Evolutionary conservation across 2,113 vertebrate species (phyloP), one percentile per base, ranked within the genome.

Genomic region (Siniperca chuatsi): DNA sequence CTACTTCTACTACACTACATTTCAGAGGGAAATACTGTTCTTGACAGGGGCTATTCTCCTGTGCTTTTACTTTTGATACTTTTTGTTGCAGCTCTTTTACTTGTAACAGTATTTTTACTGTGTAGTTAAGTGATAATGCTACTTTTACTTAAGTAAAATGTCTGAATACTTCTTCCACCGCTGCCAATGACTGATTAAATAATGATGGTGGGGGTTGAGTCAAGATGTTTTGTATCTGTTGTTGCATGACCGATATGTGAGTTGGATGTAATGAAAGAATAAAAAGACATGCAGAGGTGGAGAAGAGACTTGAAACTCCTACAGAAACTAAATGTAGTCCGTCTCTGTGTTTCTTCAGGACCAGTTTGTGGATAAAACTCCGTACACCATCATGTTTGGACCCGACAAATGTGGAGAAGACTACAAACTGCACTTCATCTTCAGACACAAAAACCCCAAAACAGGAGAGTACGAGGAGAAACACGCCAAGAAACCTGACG

Each of bases 361-460:
- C 79, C 96, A 98, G 33, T 99, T 99, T 90, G 96, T 97, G 74
- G 98, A 99, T 93, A 99, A 97, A 93, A 99, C 98, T 20, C 95
- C 97, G 0, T 99, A 99, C 90, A 99, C 98, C 2, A 99, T 99
- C 92, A 99, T 99, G 98, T 99, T 99, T 78, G 98, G 98, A 44
- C 98, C 98, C 1, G 98, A 99, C 92, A 99, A 99, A 86, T 99
- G 98, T 90, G 98, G 98, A 54, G 98, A 99, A 75, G 98, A 99
- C 86, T 99, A 99, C 90, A 99, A 99, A 82, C 92, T 99, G 78
- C 98, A 99, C 93, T 99, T 99, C 94, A 99, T 99, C 95, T 99
- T 99, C 94, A 96, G 98, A 12, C 98, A 99, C 95, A 98, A 98
- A 89, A 99, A 99, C 90, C 98, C 96, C 10, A 98, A 98, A 92